Conservation (phyloP, 2,113 vertebrate genomes). For the Engraulis encrasicolus region DNA sequence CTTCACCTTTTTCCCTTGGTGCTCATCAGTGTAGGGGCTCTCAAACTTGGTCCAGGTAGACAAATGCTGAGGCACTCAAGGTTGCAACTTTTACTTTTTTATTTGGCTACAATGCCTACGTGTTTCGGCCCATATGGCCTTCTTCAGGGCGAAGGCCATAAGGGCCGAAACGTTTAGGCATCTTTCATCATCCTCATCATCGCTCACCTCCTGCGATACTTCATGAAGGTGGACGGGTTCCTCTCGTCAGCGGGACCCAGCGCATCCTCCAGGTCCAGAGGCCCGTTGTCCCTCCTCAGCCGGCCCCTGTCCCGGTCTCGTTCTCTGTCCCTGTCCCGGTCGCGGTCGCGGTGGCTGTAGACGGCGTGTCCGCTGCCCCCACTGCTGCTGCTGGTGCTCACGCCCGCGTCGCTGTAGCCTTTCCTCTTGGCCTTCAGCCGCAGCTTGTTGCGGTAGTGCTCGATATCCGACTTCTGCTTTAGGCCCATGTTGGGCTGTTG, state of each 20-base stretch:
- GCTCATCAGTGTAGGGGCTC: too few relatives aligned
- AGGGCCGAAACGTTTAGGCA: too few relatives aligned
- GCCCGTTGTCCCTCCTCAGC: conserved; percentile 76
- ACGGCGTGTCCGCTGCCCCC: conserved; percentile 57
- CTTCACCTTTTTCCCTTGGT: too few relatives aligned
- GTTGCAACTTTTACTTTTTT: too few relatives aligned
- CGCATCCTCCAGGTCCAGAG: conserved; percentile 82
- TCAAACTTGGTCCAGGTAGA: too few relatives aligned
- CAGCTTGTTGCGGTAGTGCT: conserved; percentile 97
- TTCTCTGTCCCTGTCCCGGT: conserved; percentile 61
- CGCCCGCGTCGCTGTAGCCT: conserved; percentile 90
- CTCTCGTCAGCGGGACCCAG: conserved; percentile 86
- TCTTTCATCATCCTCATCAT: too few relatives aligned
- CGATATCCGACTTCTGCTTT: conserved; percentile 98
- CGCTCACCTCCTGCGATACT: conserved; percentile 80
- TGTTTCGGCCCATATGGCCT: too few relatives aligned
- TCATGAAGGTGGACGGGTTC: conserved; percentile 78
- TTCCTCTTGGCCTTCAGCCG: conserved; percentile 94
- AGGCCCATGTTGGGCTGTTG: conserved; percentile 87
- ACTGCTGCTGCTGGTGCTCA: conserved; percentile 74
- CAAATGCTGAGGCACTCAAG: too few relatives aligned
- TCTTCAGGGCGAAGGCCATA: too few relatives aligned
- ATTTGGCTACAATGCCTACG: too few relatives aligned
- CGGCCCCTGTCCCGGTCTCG: conserved; percentile 48
- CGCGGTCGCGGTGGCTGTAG: conserved; percentile 66